A percentile compares a stretch with the other conserved stretches of the same genome.
phyloP scores from a whole-genome alignment of 2,797 vertebrate species.

The Mycteria americana region DNA sequence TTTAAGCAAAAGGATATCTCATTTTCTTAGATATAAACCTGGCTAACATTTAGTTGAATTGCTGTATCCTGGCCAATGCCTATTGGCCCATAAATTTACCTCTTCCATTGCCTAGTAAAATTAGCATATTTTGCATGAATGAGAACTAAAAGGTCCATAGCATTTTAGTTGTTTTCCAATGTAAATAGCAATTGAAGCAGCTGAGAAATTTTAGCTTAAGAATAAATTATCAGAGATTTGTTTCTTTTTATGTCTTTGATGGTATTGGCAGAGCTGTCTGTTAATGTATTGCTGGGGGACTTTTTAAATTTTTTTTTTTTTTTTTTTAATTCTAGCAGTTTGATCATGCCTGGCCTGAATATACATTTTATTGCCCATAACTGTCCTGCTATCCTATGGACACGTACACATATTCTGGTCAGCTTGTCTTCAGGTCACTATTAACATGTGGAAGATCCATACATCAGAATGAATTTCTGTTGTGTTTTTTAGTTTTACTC shows the following conservation, averaged over 20 bases:
- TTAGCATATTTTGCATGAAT: not conserved
- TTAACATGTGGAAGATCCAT: not conserved
- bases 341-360: not conserved
- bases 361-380: not conserved
- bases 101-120: not conserved
- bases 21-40: not conserved
- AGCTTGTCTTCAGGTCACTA: not conserved
- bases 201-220: slow-evolving; percentile 5
- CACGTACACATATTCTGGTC: rapidly evolving
- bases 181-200: not conserved
- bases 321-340: not conserved
- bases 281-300: not conserved
- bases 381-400: not conserved
- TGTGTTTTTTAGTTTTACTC: not conserved
- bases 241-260: not conserved
- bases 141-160: not conserved
- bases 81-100: not conserved
- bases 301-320: not conserved
- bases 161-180: not conserved
- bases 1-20: not conserved
- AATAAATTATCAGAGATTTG: slow-evolving; percentile 5
- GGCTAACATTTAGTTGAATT: not conserved
- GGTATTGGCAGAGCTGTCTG: not conserved
- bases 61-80: not conserved
- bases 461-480: not conserved